Conservation (phyloP, 2,113 vertebrate species). For the Ictalurus punctatus region DNA sequence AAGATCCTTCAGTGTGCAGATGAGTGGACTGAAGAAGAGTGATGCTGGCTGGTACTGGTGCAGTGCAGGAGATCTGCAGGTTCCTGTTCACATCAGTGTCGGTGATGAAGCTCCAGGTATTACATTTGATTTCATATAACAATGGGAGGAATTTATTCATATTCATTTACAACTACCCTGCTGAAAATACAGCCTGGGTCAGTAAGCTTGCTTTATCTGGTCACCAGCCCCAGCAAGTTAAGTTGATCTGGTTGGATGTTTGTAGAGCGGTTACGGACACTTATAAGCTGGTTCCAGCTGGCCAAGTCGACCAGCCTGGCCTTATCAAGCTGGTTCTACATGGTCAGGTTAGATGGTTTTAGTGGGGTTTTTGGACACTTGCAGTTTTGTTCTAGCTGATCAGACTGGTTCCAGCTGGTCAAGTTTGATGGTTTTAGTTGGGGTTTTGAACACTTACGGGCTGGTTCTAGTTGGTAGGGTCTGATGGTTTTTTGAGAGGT, state of each 20-base stretch:
- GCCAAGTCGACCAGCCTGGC: too few species aligned
- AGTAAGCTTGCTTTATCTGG: not conserved
- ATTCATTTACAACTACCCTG: not conserved
- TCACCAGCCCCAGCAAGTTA: not conserved
- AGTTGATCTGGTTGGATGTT: not conserved
- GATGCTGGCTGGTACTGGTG: conserved; percentile 55
- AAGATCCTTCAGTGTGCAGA: conserved; percentile 56
- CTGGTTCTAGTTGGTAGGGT: not conserved
- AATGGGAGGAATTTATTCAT: not conserved
- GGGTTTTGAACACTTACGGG: not conserved
- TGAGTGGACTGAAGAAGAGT: conserved; percentile 56
- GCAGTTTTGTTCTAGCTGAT: too few species aligned
- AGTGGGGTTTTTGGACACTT: not conserved
- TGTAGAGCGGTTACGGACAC: not conserved
- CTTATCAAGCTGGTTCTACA: not conserved
- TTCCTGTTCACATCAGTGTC: conserved; percentile 55
- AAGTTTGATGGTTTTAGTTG: not conserved
- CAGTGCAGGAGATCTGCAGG: conserved; percentile 39
- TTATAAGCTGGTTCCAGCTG: not conserved
- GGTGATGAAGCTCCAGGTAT: conserved; percentile 14
- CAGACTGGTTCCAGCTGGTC: not conserved
- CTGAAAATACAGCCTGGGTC: not conserved
- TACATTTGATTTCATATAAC: not conserved
- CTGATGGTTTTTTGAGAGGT: not conserved
- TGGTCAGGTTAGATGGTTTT: not conserved